Evolutionary conservation across 2,888 invertebrate genomes (phyloP).

Genomic region (Lasioglossum leucozonium): DNA sequence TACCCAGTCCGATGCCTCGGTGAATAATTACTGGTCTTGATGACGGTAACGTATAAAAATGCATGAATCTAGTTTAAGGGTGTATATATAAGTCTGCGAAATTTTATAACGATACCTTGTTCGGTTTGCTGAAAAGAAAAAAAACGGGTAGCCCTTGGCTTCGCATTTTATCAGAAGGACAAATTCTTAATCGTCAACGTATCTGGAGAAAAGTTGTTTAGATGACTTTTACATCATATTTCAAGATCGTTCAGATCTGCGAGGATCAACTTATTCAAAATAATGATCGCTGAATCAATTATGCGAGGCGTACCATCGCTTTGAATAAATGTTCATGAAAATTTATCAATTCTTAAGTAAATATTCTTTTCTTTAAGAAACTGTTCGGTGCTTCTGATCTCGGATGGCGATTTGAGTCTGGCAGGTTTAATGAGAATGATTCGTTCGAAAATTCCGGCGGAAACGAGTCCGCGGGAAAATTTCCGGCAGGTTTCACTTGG

Average conservation of each 20-base stretch:
- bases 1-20: neutral
- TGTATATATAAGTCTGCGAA: neutral
- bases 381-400: neutral
- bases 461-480: neutral
- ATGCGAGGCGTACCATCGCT: too few species aligned
- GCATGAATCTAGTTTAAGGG: neutral
- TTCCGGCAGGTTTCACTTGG: neutral
- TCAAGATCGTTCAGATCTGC: too few species aligned
- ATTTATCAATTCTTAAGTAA: too few species aligned
- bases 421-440: neutral
- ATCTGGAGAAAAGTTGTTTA: too few species aligned
- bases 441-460: neutral
- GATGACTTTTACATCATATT: too few species aligned
- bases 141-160: neutral
- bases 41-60: neutral
- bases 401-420: too few species aligned
- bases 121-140: neutral
- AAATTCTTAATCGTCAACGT: too few species aligned
- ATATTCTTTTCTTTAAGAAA: neutral
- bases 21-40: neutral
- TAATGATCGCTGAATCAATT: too few species aligned
- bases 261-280: too few species aligned
- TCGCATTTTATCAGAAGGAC: neutral
- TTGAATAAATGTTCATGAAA: too few species aligned
- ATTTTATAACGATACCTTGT: neutral